phyloP scores from a whole-genome alignment of 2,113 vertebrate species.

The Chroicocephalus ridibundus region DNA sequence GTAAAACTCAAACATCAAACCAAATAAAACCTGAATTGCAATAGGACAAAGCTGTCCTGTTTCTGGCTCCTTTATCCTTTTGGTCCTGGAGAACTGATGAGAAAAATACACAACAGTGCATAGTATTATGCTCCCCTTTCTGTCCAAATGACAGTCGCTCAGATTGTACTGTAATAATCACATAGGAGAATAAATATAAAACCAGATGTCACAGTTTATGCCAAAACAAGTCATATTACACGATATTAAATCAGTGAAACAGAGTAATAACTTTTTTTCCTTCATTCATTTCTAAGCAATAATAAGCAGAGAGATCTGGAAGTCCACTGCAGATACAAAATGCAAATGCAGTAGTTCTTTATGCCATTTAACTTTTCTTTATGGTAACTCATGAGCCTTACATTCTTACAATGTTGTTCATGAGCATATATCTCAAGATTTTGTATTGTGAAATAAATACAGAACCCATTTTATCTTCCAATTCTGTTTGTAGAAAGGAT shows the following conservation, averaged over 20 bases:
- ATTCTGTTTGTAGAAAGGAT: neutral
- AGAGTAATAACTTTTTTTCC: neutral
- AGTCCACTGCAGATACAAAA: neutral
- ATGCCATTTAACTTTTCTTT: neutral
- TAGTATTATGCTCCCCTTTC: neutral
- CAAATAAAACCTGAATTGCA: neutral
- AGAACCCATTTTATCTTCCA: neutral
- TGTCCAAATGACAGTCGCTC: neutral
- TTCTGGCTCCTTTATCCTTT: neutral
- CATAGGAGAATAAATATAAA: neutral
- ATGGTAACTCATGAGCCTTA: neutral
- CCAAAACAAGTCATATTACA: neutral
- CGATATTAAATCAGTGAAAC: neutral
- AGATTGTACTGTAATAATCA: neutral
- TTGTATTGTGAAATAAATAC: neutral
- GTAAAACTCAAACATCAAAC: neutral
- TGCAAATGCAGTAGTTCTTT: neutral
- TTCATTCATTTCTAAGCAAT: neutral
- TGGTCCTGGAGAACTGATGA: neutral
- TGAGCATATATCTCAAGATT: neutral
- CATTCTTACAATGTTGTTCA: neutral
- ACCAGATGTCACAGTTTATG: neutral
- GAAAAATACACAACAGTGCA: neutral
- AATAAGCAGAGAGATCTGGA: neutral
- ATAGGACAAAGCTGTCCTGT: neutral